Base-by-base conservation (phyloP, 1,140 invertebrate genomes). In the Cecropterus lyciades region DNA sequence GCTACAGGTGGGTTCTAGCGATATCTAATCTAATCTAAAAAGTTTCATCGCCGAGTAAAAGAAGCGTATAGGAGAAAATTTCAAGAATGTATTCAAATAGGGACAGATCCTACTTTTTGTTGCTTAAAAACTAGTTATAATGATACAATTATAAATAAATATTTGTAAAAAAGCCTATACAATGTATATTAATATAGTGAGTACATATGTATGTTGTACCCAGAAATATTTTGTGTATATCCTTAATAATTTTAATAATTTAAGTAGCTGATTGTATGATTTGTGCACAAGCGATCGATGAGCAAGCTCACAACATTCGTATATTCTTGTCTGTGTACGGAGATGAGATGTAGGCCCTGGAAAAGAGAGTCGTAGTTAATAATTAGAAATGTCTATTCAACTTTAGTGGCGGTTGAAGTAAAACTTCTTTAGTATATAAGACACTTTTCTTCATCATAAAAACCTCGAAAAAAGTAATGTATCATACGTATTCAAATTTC, bases 261-360 rank as follows among this genome's bases (percentile, higher is more conserved):
- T 80, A 82, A 82, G 69, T 81, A 79, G 70, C 72, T 69, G 68
- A 70, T 75, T 74, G 48, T 63, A 74, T 71, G 64, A 62, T 81
- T 85, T 86, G 85, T 89, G 85, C 84, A 78, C 55, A 86, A 87
- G 84, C 84, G 70, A 52, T 57, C 59, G 66, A 63, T 46, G 65
- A 75, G 37, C 13, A 53, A 65, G 65, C 73, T 93, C 87, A 94
- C 82, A 94, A 87, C 92, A 94, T 93, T 76, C 93, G 87, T 85
- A 94, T 91, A 82, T 94, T 94, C 81, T 93, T 94, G 82, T 94
- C 93, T 33, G 93, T 92, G 78, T 92, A 93, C 45, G 93, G 93
- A 74, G 93, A 94, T 73, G 93, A 92, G 76, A 94, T 94, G 90
- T 94, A 94, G 74, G 92, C 92, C 78, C 93, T 94, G 90, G 10